These are phyloP conservation scores for Argopecten irradians DNA, from an alignment of 1,140 invertebrate species.

Conservation along the genomic window DNA sequence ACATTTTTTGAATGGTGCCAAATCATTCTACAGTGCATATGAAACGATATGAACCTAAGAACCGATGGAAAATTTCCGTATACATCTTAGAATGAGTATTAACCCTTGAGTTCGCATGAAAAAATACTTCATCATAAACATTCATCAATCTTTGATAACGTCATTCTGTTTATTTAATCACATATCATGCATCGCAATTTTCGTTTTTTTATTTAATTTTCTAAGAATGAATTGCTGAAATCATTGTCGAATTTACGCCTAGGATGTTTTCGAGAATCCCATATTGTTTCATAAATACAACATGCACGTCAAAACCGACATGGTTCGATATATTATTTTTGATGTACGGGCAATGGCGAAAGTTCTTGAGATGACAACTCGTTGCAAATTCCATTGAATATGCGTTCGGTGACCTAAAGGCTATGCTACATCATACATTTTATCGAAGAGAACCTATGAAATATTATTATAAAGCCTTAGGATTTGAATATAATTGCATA, in stretches of 20 bases:
- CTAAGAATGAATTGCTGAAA: background rate
- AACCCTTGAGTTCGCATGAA: background rate
- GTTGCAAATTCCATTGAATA: background rate
- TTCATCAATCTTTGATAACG: background rate
- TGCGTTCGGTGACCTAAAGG: background rate
- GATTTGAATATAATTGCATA: background rate
- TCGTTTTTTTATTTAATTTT: background rate
- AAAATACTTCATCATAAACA: constrained; percentile 22
- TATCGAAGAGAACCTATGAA: background rate
- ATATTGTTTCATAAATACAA: constrained; percentile 6
- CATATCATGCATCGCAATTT: background rate
- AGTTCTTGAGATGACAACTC: background rate
- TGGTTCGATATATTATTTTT: background rate
- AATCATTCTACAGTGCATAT: no score
- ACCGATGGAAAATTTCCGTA: background rate
- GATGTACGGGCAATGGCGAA: background rate
- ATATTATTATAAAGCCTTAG: background rate
- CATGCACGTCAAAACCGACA: background rate
- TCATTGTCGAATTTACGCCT: background rate
- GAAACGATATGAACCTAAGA: no score
- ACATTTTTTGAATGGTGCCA: no score
- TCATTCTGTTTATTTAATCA: background rate
- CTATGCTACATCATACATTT: background rate
- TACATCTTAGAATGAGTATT: background rate
- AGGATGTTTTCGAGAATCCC: background rate